Percentiles rank a stretch among this genome's conserved stretches.
These are phyloP conservation scores for Epinotia ramella DNA, from an alignment of 2,888 invertebrate genomes.

Conservation along the genomic window DNA sequence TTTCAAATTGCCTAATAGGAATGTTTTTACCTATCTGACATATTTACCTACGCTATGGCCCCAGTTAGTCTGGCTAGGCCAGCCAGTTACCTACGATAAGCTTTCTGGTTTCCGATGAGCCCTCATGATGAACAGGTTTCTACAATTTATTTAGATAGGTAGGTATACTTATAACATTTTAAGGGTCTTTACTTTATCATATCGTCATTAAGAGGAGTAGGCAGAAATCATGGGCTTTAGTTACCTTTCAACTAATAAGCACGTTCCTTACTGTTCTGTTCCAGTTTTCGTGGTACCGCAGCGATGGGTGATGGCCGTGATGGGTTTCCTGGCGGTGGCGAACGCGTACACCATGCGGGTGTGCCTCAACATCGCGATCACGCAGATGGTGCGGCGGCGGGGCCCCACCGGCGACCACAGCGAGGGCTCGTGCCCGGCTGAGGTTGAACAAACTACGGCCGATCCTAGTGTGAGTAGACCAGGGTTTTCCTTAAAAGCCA, in stretches of 20 bases:
- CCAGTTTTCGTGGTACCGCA: slow-evolving; percentile 88
- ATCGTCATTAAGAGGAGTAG: too few species aligned
- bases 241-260: not conserved
- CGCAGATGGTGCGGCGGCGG: slow-evolving; percentile 86
- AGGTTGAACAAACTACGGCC: slow-evolving; percentile 55
- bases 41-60: slow-evolving; percentile 1
- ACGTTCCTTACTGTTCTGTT: slow-evolving; percentile 51
- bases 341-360: slow-evolving; percentile 92
- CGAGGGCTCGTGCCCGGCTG: slow-evolving; percentile 73
- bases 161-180: too few species aligned
- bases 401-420: slow-evolving; percentile 59
- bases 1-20: slow-evolving; percentile 31
- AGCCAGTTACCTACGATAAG: not conserved
- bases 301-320: slow-evolving; percentile 89
- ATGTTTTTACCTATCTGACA: slow-evolving; percentile 11
- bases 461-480: slow-evolving; percentile 64
- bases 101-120: not conserved
- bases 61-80: not conserved
- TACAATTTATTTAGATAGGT: not conserved
- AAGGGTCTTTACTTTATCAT: too few species aligned
- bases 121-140: not conserved
- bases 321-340: slow-evolving; percentile 90
- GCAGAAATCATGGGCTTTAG: too few species aligned
- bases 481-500: too few species aligned
- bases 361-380: slow-evolving; percentile 89